Evolutionary conservation across 2,888 invertebrate genomes (phyloP).

Genomic region (Trilocha varians): DNA sequence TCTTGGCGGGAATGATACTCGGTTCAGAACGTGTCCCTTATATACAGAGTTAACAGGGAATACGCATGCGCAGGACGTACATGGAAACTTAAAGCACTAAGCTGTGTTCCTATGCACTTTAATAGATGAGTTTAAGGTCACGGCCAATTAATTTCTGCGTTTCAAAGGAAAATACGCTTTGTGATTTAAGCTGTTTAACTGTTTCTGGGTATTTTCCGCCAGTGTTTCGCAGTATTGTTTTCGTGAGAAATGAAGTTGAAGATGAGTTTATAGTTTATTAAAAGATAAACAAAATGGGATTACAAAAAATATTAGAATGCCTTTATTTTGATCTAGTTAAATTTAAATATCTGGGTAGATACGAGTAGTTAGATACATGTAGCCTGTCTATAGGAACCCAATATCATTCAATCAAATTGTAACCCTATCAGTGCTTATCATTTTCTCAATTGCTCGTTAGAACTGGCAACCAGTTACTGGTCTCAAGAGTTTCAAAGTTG

Average conservation of each 20-base stretch:
- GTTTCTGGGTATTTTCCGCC: too few relatives aligned
- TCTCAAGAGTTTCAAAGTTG: neutral
- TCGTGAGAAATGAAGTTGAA: too few relatives aligned
- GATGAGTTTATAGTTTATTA: too few relatives aligned
- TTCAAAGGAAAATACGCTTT: neutral
- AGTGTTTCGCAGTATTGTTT: too few relatives aligned
- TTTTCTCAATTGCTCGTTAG: neutral
- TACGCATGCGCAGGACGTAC: conserved; percentile 42
- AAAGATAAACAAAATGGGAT: too few relatives aligned
- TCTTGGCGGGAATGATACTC: conserved; percentile 47
- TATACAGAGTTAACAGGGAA: conserved; percentile 29
- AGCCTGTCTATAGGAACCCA: neutral
- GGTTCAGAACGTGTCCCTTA: conserved; percentile 28
- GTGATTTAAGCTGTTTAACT: too few relatives aligned
- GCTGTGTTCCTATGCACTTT: conserved; percentile 32
- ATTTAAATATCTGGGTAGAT: neutral
- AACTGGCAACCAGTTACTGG: neutral
- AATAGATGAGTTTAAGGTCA: conserved; percentile 34
- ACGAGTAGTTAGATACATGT: neutral
- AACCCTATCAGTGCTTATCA: neutral
- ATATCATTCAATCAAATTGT: neutral
- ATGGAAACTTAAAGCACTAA: conserved; percentile 29
- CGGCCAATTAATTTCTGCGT: conserved; percentile 2
- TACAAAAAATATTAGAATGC: neutral
- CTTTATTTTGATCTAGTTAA: neutral